These are phyloP conservation scores for Rattus norvegicus DNA, from an alignment of 2,113 vertebrate species.

Conservation along the genomic window GRCr8 NC_086031.1:72652001-72652500, in stretches of 20 bases:
- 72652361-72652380: slow-evolving; percentile 65
- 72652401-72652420: slow-evolving; percentile 69
- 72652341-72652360: slow-evolving; percentile 51
- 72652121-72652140: not conserved
- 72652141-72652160: not conserved
- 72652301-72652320: slow-evolving; percentile 46
- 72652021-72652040: not conserved
- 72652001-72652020: not conserved
- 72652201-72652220: not conserved
- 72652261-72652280: not conserved
- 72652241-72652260: not conserved
- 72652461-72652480: slow-evolving; percentile 60
- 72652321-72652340: slow-evolving; percentile 42
- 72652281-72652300: not conserved
- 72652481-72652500: slow-evolving; percentile 47
- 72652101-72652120: not conserved
- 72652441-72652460: slow-evolving; percentile 72
- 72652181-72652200: not conserved
- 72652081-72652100: not conserved
- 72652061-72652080: not conserved
- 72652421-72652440: slow-evolving; percentile 80
- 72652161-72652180: not conserved
- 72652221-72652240: not conserved
- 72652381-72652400: slow-evolving; percentile 74
- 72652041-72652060: not conserved